Percentiles rank a stretch among this genome's conserved stretches.
phyloP scores from a whole-genome alignment of 2,888 invertebrate genomes.

The Eulithis prunata region DNA sequence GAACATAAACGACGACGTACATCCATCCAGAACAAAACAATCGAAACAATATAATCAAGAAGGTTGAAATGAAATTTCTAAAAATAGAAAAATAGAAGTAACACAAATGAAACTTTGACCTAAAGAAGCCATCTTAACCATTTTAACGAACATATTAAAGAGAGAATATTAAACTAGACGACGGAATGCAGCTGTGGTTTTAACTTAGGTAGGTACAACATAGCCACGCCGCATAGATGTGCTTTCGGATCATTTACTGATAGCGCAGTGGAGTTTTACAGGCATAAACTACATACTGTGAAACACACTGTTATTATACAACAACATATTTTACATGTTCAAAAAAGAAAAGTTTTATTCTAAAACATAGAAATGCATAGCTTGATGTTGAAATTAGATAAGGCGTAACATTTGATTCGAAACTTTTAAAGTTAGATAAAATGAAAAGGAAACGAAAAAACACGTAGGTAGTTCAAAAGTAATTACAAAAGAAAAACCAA shows the following conservation, averaged over 20 bases:
- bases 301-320: too few relatives aligned
- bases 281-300: slow-evolving; percentile 1
- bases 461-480: slow-evolving; percentile 30
- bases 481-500: slow-evolving; percentile 37
- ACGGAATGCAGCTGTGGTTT: slow-evolving; percentile 7
- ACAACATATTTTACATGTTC: too few relatives aligned
- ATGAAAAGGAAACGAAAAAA: slow-evolving; percentile 23
- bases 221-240: slow-evolving; percentile 12
- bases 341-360: too few relatives aligned
- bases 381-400: not conserved
- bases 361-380: not conserved
- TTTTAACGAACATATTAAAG: slow-evolving; percentile 2
- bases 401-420: not conserved
- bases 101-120: not conserved
- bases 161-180: not conserved
- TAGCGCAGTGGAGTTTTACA: slow-evolving; percentile 11
- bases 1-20: too few relatives aligned
- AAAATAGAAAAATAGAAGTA: not conserved
- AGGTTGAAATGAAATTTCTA: too few relatives aligned
- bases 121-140: not conserved
- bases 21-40: too few relatives aligned
- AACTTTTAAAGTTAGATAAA: slow-evolving; percentile 10
- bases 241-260: slow-evolving; percentile 21
- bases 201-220: slow-evolving; percentile 2
- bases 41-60: too few relatives aligned